Conservation (phyloP, 2,113 vertebrate genomes). For the Anser cygnoides region DNA sequence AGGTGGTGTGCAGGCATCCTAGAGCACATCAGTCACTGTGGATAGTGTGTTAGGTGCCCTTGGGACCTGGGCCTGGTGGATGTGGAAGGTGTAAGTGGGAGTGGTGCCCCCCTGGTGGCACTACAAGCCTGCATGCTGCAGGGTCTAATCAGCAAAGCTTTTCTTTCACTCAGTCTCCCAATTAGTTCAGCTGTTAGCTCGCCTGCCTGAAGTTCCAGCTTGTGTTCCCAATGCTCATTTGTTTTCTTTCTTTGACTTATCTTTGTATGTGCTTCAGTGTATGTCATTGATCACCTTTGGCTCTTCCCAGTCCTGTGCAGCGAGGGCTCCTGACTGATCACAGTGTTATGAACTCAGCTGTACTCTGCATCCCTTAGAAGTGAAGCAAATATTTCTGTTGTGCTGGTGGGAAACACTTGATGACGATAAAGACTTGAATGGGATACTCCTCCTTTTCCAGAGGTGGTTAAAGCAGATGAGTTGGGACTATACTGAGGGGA, state of each 20-base stretch:
- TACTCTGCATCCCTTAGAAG: rapidly evolving
- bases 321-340: not conserved
- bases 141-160: not conserved
- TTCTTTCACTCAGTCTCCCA: not conserved
- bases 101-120: not conserved
- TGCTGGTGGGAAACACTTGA: not conserved
- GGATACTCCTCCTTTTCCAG: not conserved
- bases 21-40: not conserved
- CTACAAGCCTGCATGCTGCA: rapidly evolving
- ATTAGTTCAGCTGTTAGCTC: not conserved
- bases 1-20: not conserved
- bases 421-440: not conserved
- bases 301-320: not conserved
- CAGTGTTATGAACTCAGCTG: rapidly evolving
- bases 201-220: not conserved
- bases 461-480: not conserved
- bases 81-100: not conserved
- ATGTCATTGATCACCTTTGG: not conserved
- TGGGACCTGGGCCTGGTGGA: not conserved
- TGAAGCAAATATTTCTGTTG: not conserved
- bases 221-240: not conserved
- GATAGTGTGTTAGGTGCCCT: rapidly evolving
- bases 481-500: not conserved
- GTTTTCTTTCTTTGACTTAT: not conserved
- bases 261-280: too few relatives aligned